Evolutionary conservation across 2,888 invertebrate species (phyloP).

Genomic region (Anthophora plumipes): DNA sequence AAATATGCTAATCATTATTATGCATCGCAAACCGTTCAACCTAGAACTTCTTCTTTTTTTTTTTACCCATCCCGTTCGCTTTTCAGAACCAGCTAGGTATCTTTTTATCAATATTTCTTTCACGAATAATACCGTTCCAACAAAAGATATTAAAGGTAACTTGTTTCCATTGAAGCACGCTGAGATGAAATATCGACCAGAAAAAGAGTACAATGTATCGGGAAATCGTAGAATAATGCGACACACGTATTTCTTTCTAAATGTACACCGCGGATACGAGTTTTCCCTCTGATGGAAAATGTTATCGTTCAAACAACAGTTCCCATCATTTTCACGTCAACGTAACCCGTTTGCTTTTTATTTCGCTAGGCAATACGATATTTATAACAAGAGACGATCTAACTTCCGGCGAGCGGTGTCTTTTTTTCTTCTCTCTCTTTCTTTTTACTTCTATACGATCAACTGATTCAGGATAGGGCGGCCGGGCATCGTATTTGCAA

Average conservation of each 20-base stretch:
- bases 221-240: neutral
- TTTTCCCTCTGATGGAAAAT: neutral
- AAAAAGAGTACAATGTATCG: neutral
- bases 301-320: neutral
- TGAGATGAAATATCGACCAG: constrained; percentile 11
- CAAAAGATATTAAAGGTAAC: neutral
- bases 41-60: no score
- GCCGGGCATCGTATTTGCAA: constrained; percentile 30
- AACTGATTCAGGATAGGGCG: constrained; percentile 8
- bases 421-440: no score
- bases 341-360: neutral
- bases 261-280: neutral
- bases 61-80: no score
- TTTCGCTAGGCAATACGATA: neutral
- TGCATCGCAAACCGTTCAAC: no score
- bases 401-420: constrained; percentile 18
- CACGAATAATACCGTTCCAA: neutral
- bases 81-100: no score
- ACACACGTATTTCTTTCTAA: neutral
- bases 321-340: constrained; percentile 26
- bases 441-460: neutral
- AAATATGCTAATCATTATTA: no score
- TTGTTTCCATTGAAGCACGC: neutral
- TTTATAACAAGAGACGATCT: constrained; percentile 14
- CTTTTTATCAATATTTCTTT: no score